Evolutionary conservation across 2,888 invertebrate genomes (phyloP).

Genomic region (Drosophila limbata): DNA sequence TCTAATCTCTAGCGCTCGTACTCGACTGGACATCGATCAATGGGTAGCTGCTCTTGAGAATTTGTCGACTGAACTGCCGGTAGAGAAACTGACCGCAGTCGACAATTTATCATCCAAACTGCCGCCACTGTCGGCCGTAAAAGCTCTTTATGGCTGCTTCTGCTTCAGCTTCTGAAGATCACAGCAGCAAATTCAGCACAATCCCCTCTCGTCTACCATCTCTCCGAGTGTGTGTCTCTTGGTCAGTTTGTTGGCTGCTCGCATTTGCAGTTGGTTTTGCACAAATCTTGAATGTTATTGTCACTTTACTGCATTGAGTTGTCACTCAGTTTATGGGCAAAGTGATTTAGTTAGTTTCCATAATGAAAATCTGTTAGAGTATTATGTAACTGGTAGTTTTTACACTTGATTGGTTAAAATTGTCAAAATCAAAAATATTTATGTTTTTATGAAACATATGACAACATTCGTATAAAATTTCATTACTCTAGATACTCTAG

Average conservation of each 20-base stretch:
- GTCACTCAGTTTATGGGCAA: constrained; percentile 31
- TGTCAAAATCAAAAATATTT: background rate
- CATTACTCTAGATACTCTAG: background rate
- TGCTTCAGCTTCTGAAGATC: constrained; percentile 46
- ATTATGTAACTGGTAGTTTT: background rate
- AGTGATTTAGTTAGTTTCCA: constrained; percentile 33
- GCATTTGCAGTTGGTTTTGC: constrained; percentile 9
- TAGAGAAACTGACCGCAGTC: constrained; percentile 58
- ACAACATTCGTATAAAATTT: background rate
- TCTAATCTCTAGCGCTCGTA: constrained; percentile 63
- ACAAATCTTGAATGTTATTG: constrained; percentile 20
- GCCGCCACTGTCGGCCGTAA: constrained; percentile 64
- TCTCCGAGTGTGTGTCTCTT: constrained; percentile 20
- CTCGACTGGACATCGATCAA: constrained; percentile 51
- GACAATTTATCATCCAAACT: constrained; percentile 80
- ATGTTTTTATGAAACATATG: background rate
- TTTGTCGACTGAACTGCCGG: constrained; percentile 61
- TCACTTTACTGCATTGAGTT: constrained; percentile 25
- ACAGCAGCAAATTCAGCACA: constrained; percentile 5
- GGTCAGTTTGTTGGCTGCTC: constrained; percentile 26
- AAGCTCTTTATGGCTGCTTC: constrained; percentile 74
- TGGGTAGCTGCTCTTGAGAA: constrained; percentile 62
- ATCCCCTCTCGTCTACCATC: background rate
- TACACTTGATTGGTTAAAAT: background rate
- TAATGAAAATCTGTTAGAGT: background rate